These are phyloP conservation scores for Nowickia ferox DNA, from an alignment of 2,888 invertebrate species.

Conservation along the genomic window DNA sequence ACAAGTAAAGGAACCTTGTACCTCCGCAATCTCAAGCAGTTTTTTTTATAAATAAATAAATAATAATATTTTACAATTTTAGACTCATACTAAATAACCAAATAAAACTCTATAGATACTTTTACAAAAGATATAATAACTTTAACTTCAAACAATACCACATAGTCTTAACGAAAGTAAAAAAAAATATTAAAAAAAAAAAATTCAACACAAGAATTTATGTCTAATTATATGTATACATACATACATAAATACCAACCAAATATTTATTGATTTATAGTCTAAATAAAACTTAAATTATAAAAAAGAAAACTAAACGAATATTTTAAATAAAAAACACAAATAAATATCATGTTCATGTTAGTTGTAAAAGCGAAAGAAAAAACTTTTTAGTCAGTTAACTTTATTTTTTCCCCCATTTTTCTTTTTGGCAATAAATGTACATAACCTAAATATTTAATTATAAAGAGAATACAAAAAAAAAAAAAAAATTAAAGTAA, in stretches of 20 bases:
- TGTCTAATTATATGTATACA: slow-evolving; percentile 12
- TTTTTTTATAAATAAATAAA: slow-evolving; percentile 46
- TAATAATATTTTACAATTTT: slow-evolving; percentile 17
- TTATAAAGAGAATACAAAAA: slow-evolving; percentile 33
- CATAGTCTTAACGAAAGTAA: slow-evolving; percentile 9
- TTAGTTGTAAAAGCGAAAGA: slow-evolving; percentile 44
- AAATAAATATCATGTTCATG: slow-evolving; percentile 58
- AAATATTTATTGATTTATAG: slow-evolving; percentile 28
- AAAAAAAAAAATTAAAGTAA: slow-evolving; percentile 47
- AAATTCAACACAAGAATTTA: slow-evolving; percentile 38
- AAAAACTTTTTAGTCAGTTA: slow-evolving; percentile 15
- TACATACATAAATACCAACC: not conserved
- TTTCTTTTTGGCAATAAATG: slow-evolving; percentile 49
- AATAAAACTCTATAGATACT: slow-evolving; percentile 23
- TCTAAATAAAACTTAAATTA: slow-evolving; percentile 36
- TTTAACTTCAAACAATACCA: slow-evolving; percentile 25
- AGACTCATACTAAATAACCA: not conserved
- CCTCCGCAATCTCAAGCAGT: slow-evolving; percentile 79
- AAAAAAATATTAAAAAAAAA: slow-evolving; percentile 1
- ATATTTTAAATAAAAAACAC: slow-evolving; percentile 4
- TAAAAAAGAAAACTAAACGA: not conserved
- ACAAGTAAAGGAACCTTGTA: slow-evolving; percentile 80
- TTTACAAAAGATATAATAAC: slow-evolving; percentile 13
- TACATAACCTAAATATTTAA: slow-evolving; percentile 44
- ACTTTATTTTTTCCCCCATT: not conserved